Evolutionary conservation across 2,797 vertebrate genomes (phyloP), one percentile per base, ranked within the genome.

Genomic region (Alauda arvensis): DNA sequence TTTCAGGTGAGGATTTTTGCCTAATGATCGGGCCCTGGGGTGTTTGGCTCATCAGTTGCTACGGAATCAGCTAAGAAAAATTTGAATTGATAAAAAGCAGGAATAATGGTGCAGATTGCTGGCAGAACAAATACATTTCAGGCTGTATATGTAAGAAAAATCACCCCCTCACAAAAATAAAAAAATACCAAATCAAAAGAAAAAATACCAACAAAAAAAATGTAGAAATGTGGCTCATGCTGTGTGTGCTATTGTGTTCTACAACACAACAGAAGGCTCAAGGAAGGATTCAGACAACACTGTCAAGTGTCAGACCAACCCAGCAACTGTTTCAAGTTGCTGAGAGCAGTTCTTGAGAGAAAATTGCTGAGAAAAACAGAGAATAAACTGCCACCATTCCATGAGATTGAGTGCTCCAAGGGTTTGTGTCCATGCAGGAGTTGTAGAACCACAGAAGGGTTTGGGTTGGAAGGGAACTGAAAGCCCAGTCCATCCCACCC

Each of bases 21-120:
- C 31, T 92, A 76, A 88, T 87, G 76, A 83, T 91, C 70, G 76
- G 53, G 33, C 77, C 85, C 65, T 37, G 60, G n/a, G 79, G 67
- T 40, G 39, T 63, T 92, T 94, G 90, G 79, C 90, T 92, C 79
- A 69, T 88, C 56, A 37, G 52, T 33, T 67, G 67, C 60, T 83
- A 43, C 1, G 0, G 62, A 93, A 83, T 80, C 79, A 87, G 49
- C 74, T 70, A 88, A 83, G 72, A 83, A 78, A 83, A 88, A 83
- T 85, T 53, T 67, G 46, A 93, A 92, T 79, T 91, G 20, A 91
- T 85, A 60, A 90, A 89, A 92, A 90, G 39, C 20, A 57, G 37
- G 46, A 82, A 78, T 78, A 78, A 81, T 78, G 46, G 65, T 40
- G 57, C 65, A 77, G 60, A 28, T 37, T 80, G 17, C 40, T 86